phyloP scores from a whole-genome alignment of 1,140 invertebrate species.

The Euschistus heros region DNA sequence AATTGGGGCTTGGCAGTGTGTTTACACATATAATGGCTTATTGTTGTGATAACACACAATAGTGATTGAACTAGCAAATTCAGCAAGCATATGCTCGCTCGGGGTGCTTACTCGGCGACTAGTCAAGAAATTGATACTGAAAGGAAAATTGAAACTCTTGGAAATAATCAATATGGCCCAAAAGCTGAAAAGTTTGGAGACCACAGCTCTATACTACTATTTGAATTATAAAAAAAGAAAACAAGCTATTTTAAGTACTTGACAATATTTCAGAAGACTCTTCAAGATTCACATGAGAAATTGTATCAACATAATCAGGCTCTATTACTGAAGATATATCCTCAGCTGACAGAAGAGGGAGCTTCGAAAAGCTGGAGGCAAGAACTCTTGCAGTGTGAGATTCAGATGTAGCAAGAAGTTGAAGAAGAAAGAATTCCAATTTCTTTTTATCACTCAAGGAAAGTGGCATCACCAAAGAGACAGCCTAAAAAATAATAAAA shows the following conservation, averaged over 20 bases:
- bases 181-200: too few relatives aligned
- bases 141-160: too few relatives aligned
- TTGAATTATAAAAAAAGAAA: too few relatives aligned
- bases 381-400: not conserved
- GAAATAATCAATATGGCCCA: too few relatives aligned
- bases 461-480: slow-evolving; percentile 16
- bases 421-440: slow-evolving; percentile 41
- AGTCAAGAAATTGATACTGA: too few relatives aligned
- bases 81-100: too few relatives aligned
- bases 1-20: too few relatives aligned
- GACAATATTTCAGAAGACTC: not conserved
- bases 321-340: not conserved
- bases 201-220: too few relatives aligned
- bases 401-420: slow-evolving; percentile 12
- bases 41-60: too few relatives aligned
- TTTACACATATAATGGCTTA: too few relatives aligned
- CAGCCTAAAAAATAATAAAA: not conserved
- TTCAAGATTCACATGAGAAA: not conserved
- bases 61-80: too few relatives aligned
- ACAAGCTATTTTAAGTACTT: not conserved
- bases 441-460: slow-evolving; percentile 33
- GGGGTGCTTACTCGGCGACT: too few relatives aligned
- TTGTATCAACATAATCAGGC: slow-evolving; percentile 1
- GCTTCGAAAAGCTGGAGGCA: not conserved
- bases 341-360: not conserved